Percentiles rank a stretch among this genome's conserved stretches.
Conservation (phyloP, 2,888 invertebrate genomes). For the Oscheius sp. region DNA sequence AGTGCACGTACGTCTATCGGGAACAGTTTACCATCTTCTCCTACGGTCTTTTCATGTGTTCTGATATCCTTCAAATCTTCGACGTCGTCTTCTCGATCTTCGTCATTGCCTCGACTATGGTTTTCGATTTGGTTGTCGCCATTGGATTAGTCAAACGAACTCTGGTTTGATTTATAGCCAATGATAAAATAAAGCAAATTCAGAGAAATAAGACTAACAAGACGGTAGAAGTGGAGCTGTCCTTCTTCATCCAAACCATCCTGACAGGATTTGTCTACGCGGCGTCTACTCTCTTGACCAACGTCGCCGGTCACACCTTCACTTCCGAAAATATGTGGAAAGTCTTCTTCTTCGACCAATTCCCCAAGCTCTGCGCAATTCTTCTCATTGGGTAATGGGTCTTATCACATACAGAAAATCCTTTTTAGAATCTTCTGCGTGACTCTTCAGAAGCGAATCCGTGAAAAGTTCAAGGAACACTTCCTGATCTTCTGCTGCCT, state of each 20-base stretch:
- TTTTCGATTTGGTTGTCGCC: slow-evolving; percentile 18
- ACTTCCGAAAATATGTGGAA: slow-evolving; percentile 28
- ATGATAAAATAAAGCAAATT: neutral
- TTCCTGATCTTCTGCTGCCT: slow-evolving; percentile 25
- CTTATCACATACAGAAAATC: neutral
- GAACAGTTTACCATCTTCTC: slow-evolving; percentile 27
- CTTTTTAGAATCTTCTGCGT: slow-evolving; percentile 21
- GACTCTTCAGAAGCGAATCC: slow-evolving; percentile 24
- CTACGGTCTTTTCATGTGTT: slow-evolving; percentile 13
- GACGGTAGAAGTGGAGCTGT: slow-evolving; percentile 23
- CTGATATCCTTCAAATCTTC: neutral
- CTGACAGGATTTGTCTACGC: slow-evolving; percentile 18
- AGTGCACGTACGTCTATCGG: slow-evolving; percentile 20
- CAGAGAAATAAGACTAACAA: slow-evolving; percentile 25
- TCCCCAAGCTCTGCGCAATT: slow-evolving; percentile 28
- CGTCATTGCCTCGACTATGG: neutral
- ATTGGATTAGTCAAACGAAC: slow-evolving; percentile 7
- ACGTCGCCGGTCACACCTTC: slow-evolving; percentile 26
- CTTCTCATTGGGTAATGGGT: slow-evolving; percentile 23
- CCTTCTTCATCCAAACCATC: slow-evolving; percentile 27
- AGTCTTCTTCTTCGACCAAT: slow-evolving; percentile 33
- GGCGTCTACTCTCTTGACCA: neutral
- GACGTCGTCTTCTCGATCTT: neutral
- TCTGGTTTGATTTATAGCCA: neutral
- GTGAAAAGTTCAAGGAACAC: slow-evolving; percentile 24